Evolutionary conservation across 2,888 invertebrate species (phyloP).

Genomic region (Nomada hirtipes): DNA sequence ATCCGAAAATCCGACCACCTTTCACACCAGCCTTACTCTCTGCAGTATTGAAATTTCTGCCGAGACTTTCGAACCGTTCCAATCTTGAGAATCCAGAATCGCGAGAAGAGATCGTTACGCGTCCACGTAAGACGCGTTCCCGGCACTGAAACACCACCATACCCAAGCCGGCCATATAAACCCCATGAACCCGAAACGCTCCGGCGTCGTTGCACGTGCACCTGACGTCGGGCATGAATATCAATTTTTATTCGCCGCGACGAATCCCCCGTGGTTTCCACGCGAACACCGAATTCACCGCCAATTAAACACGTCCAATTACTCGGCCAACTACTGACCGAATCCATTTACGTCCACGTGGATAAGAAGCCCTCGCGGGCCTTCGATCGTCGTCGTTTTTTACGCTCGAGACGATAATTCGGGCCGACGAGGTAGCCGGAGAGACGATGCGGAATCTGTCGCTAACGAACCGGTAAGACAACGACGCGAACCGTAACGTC

Average conservation of each 20-base stretch:
- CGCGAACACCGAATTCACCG: conserved; percentile 20
- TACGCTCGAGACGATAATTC: conserved; percentile 52
- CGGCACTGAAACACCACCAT: not conserved
- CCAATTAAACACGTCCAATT: conserved; percentile 53
- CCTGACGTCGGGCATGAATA: conserved; percentile 35
- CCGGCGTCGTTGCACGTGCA: not conserved
- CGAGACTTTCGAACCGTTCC: too few species aligned
- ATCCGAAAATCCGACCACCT: too few species aligned
- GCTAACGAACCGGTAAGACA: conserved; percentile 77
- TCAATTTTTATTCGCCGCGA: conserved; percentile 26
- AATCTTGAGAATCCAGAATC: too few species aligned
- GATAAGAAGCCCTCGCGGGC: conserved; percentile 28
- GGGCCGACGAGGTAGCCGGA: conserved; percentile 15
- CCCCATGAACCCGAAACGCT: not conserved
- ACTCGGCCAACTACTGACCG: conserved; percentile 41
- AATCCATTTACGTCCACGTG: conserved; percentile 38
- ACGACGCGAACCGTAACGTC: conserved; percentile 67
- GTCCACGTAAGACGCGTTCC: not conserved
- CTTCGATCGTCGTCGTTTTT: conserved; percentile 39
- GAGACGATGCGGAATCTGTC: conserved; percentile 64
- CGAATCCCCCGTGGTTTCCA: conserved; percentile 3
- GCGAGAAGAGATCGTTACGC: not conserved
- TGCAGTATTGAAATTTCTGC: too few species aligned
- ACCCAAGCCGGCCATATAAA: not conserved
- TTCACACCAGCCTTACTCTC: too few species aligned